Evolutionary conservation across 1,140 invertebrate species (phyloP).

Genomic region (Orius insidiosus): DNA sequence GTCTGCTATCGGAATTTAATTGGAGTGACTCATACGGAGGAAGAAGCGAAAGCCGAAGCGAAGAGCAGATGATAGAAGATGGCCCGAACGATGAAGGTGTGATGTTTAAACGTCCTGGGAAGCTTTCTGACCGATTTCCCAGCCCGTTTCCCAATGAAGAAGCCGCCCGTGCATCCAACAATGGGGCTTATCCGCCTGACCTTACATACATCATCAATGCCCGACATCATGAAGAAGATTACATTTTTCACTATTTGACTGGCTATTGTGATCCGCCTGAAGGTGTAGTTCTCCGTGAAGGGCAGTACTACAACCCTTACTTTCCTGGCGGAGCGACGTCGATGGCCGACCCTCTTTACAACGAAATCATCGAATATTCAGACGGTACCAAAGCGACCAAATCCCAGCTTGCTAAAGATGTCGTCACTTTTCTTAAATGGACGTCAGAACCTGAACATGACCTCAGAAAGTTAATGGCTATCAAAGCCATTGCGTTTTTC

Average conservation of each 20-base stretch:
- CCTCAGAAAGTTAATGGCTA: conserved; percentile 61
- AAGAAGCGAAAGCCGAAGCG: conserved; percentile 85
- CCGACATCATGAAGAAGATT: conserved; percentile 83
- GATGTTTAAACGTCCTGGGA: conserved; percentile 86
- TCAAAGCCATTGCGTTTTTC: conserved; percentile 51
- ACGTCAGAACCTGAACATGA: conserved; percentile 83
- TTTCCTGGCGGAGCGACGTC: conserved; percentile 92
- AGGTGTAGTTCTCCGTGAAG: conserved; percentile 69
- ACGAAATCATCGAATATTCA: conserved; percentile 59
- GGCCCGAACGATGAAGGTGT: conserved; percentile 87
- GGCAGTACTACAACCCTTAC: conserved; percentile 96
- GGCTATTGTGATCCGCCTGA: conserved; percentile 93
- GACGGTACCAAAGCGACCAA: conserved; percentile 85
- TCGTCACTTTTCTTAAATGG: conserved; percentile 87
- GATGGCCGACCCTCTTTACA: conserved; percentile 86
- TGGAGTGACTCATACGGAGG: conserved; percentile 77
- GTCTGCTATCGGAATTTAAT: conserved; percentile 86
- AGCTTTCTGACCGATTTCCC: conserved; percentile 84
- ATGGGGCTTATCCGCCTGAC: conserved; percentile 91
- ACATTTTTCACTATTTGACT: conserved; percentile 88
- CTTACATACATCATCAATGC: conserved; percentile 76
- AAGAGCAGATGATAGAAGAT: conserved; percentile 69
- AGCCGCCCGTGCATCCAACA: conserved; percentile 88
- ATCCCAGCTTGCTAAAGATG: conserved; percentile 94
- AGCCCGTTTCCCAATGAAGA: conserved; percentile 88